Base-by-base conservation (phyloP, 2,113 vertebrate genomes). In the Urocynchramus pylzowi region DNA sequence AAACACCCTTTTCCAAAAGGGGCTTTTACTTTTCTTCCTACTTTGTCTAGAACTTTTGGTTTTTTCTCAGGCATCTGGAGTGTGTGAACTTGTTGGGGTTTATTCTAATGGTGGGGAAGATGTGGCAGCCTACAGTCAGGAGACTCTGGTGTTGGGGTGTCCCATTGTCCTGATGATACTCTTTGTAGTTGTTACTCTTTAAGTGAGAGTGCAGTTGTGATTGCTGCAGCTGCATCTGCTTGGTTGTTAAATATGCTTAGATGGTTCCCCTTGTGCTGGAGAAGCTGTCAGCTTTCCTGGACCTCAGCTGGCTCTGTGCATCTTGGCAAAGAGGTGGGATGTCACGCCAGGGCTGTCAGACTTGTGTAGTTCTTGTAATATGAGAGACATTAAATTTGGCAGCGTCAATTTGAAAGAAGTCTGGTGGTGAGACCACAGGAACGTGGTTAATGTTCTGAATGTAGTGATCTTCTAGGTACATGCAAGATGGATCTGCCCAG, bases 361-460 rank as follows among this genome's bases (percentile, higher is more conserved):
- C 45, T 73, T 7, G 3, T 49, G 45, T 35, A 28, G 54, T 2
- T 88, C 37, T 3, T n/a, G 74, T 87, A 79, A 79, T 12, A 17
- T 2, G 70, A 93, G 87, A 85, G 54, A 39, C 3, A 4, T 37
- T 21, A 68, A 87, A 76, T 49, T 89, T 91, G 87, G 84, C 84
- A 87, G 71, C 37, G 35, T 85, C 23, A 24, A 1, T 54, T 89
- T 85, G 45, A 73, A 74, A 65, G 74, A 85, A 84, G 26, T 61
- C 70, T 95, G 67, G 45, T 84, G 65, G 67, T 31, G 61, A 85
- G 87, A 65, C 89, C 59, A 45, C 59, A 83, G 81, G 84, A 91
- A 89, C 79, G 78, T 65, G 57, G 35, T 54, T 54, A 79, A 15
- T 23, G 33, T 76, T 79, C 82, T 53, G 18, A 65, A 65, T 57